Evolutionary conservation across 2,113 vertebrate species (phyloP).

Genomic region (Zapornia atra): DNA sequence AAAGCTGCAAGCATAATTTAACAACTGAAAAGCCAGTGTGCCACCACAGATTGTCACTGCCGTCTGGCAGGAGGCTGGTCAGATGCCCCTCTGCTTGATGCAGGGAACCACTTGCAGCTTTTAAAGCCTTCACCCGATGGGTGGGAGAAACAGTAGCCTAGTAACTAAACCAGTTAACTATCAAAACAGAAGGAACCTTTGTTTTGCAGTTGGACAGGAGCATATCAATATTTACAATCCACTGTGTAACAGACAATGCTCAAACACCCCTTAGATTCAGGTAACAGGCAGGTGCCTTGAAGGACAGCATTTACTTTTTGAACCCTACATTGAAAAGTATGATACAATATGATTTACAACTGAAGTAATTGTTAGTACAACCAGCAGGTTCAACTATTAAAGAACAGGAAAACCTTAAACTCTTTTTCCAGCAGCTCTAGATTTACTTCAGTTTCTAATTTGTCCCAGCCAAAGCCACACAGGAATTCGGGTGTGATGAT

Average conservation of each 20-base stretch:
- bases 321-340: neutral
- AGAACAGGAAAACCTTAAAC: neutral
- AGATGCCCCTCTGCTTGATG: neutral
- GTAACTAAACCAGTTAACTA: neutral
- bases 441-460: neutral
- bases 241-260: neutral
- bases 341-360: neutral
- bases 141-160: neutral
- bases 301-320: neutral
- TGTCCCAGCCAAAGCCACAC: neutral
- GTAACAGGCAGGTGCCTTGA: neutral
- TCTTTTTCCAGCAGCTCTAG: neutral
- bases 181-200: neutral
- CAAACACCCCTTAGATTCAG: neutral
- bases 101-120: neutral
- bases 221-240: neutral
- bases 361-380: neutral
- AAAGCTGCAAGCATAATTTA: neutral
- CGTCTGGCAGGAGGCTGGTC: neutral
- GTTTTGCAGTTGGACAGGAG: neutral
- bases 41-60: neutral
- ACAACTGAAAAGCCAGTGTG: neutral
- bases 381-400: neutral
- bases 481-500: neutral
- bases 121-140: neutral